Evolutionary conservation across 2,797 vertebrate genomes (phyloP), one percentile per base, ranked within the genome.

Genomic region (Cryptoprocta ferox): DNA sequence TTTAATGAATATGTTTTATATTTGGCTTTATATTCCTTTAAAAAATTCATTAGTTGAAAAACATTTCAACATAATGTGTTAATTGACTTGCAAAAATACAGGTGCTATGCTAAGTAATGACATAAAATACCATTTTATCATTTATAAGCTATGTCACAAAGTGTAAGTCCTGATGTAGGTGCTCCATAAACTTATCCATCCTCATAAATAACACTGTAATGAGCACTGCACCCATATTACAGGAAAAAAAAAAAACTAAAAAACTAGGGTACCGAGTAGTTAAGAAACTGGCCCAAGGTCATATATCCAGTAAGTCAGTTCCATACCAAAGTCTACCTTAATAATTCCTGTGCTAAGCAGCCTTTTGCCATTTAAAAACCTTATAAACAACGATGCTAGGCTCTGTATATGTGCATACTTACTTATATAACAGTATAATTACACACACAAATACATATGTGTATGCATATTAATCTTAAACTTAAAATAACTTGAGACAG

Each of bases 141-240:
- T 89, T 89, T 95, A 94, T 16, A 90, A 68, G 81, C 16, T 78
- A 82, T 2, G 89, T 56, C 88, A 92, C 16, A 94, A 87, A 16
- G 30, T 48, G 3, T 45, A 94, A 94, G 3, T 65, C 42, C n/a
- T n/a, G 61, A 94, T 81, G 70, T 68, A 93, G 95, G 13, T 84
- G 81, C 5, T 78, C 93, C 97, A 86, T 90, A 68, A 71, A 97
- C 73, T n/a, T 56, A 89, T 37, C 42, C 81, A 32, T 73, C 32
- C 56, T 78, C 61, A 86, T 32, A 45, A 93, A 76, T 35, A 91
- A 78, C 6, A 42, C 19, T 97, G 66, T 91, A 42, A 9, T 11
- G 0, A 83, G 32, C 71, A 97, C 96, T 95, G 97, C 37, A 98
- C 18, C 37, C 48, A 92, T 92, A 98, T 90, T 92, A 93, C 66